Conservation (phyloP, 1,140 invertebrate species). For the Theocolax elegans region DNA sequence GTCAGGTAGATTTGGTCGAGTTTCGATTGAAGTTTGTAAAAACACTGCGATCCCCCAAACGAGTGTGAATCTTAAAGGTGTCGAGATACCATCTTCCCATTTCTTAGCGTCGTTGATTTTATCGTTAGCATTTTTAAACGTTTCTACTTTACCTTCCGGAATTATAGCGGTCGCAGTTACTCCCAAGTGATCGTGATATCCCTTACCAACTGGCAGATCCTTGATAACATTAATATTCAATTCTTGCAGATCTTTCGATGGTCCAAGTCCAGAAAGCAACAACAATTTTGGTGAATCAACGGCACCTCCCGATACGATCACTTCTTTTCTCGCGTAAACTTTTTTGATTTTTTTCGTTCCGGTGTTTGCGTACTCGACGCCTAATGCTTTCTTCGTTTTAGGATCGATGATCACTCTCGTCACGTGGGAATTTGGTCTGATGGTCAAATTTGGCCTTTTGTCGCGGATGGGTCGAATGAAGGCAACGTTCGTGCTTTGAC, state of each 20-base stretch:
- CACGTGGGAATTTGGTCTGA: constrained; percentile 75
- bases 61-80: background rate
- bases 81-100: background rate
- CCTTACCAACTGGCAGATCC: constrained; percentile 67
- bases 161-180: background rate
- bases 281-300: background rate
- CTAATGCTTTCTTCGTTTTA: constrained; percentile 73
- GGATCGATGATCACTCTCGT: constrained; percentile 78
- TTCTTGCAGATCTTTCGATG: background rate
- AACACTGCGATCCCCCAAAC: background rate
- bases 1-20: background rate
- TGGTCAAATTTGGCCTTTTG: constrained; percentile 75
- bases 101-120: background rate
- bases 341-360: background rate
- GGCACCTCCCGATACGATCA: background rate
- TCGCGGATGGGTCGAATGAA: too few species aligned
- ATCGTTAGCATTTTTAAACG: too few species aligned
- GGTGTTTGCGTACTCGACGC: constrained; percentile 69
- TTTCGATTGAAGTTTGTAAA: constrained; percentile 14
- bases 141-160: constrained; percentile 34
- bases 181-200: background rate
- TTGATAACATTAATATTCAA: constrained; percentile 51
- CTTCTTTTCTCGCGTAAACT: too few species aligned
- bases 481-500: constrained; percentile 76
- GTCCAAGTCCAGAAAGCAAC: background rate